Percentiles rank a stretch among this genome's conserved stretches.
These are phyloP conservation scores for Danio kyathit DNA, from an alignment of 2,797 vertebrate species.

Conservation along the genomic window DNA sequence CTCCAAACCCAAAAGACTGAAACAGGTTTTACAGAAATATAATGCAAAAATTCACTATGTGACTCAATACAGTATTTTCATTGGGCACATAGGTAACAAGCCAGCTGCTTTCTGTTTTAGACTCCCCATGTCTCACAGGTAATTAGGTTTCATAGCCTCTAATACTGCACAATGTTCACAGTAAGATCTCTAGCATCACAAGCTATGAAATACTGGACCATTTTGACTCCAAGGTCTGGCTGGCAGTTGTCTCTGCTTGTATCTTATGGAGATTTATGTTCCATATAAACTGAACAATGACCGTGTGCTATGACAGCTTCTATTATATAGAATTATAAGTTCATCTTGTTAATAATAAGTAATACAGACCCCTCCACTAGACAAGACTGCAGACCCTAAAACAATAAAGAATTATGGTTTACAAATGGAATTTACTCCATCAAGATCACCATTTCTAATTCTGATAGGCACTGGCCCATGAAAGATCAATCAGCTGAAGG, in stretches of 20 bases:
- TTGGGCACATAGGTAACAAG: neutral
- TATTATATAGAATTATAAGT: neutral
- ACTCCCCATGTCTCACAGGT: neutral
- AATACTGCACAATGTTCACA: conserved; percentile 21
- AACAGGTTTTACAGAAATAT: neutral
- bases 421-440: conserved; percentile 4
- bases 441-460: conserved; percentile 14
- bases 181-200: neutral
- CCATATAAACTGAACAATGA: neutral
- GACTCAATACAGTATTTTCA: too few species aligned
- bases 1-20: neutral
- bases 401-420: conserved; percentile 1
- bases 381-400: neutral
- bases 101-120: conserved; percentile 13
- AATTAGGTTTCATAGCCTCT: neutral
- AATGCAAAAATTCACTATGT: neutral
- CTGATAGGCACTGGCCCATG: conserved; percentile 1
- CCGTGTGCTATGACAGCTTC: neutral
- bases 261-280: neutral
- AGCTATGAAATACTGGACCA: neutral
- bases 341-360: neutral
- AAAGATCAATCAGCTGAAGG: conserved; percentile 31
- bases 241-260: neutral
- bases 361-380: neutral
- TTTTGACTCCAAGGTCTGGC: neutral